phyloP scores from a whole-genome alignment of 92 coral and sea anemone genomes.

The Epizoanthus rinbou region DNA sequence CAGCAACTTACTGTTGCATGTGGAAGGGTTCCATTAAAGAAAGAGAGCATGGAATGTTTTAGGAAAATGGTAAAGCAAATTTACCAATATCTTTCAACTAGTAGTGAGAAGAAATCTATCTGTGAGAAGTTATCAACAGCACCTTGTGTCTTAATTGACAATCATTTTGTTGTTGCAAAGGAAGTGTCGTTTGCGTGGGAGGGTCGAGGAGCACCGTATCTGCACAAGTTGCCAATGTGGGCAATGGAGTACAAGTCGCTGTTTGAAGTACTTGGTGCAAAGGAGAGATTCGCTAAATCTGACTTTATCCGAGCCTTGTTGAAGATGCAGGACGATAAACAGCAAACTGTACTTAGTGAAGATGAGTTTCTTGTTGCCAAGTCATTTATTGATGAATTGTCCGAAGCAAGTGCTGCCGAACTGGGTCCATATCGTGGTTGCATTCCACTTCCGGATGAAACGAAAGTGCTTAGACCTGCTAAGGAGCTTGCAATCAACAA shows the following conservation, averaged over 20 bases:
- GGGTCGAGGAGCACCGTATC: constrained; percentile 39
- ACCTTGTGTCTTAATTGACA: constrained; percentile 28
- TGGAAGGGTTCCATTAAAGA: not conserved
- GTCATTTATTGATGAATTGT: constrained; percentile 22
- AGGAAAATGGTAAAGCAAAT: constrained; percentile 63
- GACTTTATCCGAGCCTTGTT: constrained; percentile 44
- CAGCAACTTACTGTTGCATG: constrained; percentile 46
- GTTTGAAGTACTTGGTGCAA: constrained; percentile 23
- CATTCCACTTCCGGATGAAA: constrained; percentile 35
- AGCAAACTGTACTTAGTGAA: not conserved
- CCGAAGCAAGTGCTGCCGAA: not conserved
- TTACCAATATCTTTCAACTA: constrained; percentile 53
- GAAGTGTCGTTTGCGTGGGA: constrained; percentile 38
- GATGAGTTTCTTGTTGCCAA: constrained; percentile 18
- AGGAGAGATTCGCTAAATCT: constrained; percentile 3
- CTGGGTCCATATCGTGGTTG: not conserved
- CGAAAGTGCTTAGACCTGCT: not conserved
- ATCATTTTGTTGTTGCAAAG: constrained; percentile 21
- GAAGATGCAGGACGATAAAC: constrained; percentile 19
- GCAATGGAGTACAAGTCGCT: constrained; percentile 1
- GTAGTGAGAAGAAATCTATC: not conserved
- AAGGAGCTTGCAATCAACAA: constrained; percentile 15
- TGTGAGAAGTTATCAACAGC: not conserved
- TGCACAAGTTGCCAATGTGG: constrained; percentile 32
- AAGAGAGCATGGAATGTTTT: constrained; percentile 20